These are phyloP conservation scores for Prionailurus viverrinus DNA, from an alignment of 2,113 vertebrate species.

Conservation along the genomic window DNA sequence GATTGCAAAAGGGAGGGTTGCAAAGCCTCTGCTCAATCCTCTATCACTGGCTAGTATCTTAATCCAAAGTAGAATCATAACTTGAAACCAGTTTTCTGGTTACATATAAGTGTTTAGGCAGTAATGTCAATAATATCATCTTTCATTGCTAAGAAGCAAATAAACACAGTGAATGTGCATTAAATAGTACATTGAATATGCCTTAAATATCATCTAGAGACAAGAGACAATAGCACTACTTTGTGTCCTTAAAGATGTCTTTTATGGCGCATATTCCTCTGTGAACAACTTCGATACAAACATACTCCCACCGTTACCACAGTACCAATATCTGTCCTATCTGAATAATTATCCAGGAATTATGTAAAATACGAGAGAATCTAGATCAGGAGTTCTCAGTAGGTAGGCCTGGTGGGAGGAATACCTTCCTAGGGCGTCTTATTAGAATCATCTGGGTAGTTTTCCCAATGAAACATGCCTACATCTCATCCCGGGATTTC, in stretches of 20 bases:
- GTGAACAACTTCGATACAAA: conserved; percentile 8
- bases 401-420: neutral
- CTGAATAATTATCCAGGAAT: neutral
- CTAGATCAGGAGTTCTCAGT: neutral
- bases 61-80: neutral
- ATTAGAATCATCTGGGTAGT: conserved; percentile 5
- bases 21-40: neutral
- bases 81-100: conserved; percentile 30
- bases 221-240: neutral
- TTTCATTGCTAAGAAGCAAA: neutral
- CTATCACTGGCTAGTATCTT: neutral
- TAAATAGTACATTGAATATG: neutral
- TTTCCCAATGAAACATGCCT: neutral
- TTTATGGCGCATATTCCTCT: neutral
- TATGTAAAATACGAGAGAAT: neutral
- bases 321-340: neutral
- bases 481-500: neutral
- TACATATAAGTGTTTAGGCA: neutral
- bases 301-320: neutral
- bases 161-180: neutral
- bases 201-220: neutral
- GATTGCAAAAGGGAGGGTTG: neutral
- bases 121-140: neutral
- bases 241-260: neutral
- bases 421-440: neutral